Base-by-base conservation (phyloP, 2,113 vertebrate species). In the Hipposideros armiger region DNA sequence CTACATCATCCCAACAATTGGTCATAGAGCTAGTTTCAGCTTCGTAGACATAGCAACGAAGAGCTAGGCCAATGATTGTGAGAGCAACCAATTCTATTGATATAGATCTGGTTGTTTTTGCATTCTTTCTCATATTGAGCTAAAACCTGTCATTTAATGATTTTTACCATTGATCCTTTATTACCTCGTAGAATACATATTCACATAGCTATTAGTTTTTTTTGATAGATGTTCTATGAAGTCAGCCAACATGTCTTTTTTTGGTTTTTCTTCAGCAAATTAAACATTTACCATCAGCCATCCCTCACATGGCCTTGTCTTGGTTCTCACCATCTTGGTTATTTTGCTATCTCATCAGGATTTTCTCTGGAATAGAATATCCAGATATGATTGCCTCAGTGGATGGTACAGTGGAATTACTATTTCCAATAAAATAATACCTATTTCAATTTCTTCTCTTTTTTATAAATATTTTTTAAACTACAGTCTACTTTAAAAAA, bases 401-500 rank as follows among this genome's bases (percentile, higher is more conserved):
- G 52, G 62, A 91, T 24, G 91, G 20, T 40, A 93, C 52, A 82
- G n/a, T 26, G 19, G 22, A 83, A 88, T 87, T 56, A 67, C 11
- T 56, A 60, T 47, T 93, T 73, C 56, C 36, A 58, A 91, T 73
- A 93, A 69, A 88, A 74, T n/a, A 54, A 74, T n/a, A 54, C 0
- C 22, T 77, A 64, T 64, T 72, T 77, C 9, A 13, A 82, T 64
- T 81, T 88, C 73, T 73, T 62, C 45, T 80, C 14, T 84, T 84
- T 95, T 76, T 47, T 47, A 47, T 86, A 93, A 93, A 67, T 67
- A 69, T 84, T 89, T 95, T 89, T 90, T 86, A 89, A 72, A 76
- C 42, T 77, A 73, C 4, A 64, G 4, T 72, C 40, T 92, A 85
- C n/a, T 86, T 83, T 15, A n/a, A 60, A 89, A 85, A 91, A 70